Conservation (phyloP, 2,888 invertebrate species). For the Leptopterna dolabrata region DNA sequence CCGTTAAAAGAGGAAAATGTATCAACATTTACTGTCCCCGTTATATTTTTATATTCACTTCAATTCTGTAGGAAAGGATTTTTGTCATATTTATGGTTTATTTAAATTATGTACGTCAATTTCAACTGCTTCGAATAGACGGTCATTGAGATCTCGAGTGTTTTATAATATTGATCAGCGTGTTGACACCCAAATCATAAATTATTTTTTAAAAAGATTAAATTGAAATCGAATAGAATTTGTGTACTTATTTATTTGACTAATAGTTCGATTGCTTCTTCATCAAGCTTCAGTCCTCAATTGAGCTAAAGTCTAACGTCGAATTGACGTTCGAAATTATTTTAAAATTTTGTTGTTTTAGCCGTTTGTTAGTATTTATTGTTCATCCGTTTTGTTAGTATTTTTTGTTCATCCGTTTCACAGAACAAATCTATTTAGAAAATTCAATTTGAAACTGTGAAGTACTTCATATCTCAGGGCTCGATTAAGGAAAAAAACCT, state of each 20-base stretch:
- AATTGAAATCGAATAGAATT: conserved; percentile 45
- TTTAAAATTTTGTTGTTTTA: not conserved
- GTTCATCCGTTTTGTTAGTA: no score
- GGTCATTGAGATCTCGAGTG: conserved; percentile 13
- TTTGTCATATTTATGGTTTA: not conserved
- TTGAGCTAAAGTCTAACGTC: not conserved
- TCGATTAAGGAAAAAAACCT: not conserved
- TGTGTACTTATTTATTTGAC: conserved; percentile 41
- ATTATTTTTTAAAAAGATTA: conserved; percentile 41
- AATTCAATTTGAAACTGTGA: not conserved
- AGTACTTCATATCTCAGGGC: not conserved
- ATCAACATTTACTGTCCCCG: not conserved
- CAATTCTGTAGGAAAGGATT: conserved; percentile 6
- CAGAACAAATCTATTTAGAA: not conserved
- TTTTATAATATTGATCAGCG: not conserved
- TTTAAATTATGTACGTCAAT: conserved; percentile 38
- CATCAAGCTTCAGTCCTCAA: not conserved
- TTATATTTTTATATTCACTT: conserved; percentile 31
- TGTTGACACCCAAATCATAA: conserved; percentile 23
- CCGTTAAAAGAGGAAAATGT: not conserved
- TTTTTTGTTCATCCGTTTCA: not conserved
- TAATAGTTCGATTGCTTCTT: not conserved
- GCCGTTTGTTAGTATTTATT: no score
- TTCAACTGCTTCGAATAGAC: conserved; percentile 35
- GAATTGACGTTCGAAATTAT: not conserved